Conservation (phyloP, 2,888 invertebrate genomes). For the Petrolisthes manimaculis region DNA sequence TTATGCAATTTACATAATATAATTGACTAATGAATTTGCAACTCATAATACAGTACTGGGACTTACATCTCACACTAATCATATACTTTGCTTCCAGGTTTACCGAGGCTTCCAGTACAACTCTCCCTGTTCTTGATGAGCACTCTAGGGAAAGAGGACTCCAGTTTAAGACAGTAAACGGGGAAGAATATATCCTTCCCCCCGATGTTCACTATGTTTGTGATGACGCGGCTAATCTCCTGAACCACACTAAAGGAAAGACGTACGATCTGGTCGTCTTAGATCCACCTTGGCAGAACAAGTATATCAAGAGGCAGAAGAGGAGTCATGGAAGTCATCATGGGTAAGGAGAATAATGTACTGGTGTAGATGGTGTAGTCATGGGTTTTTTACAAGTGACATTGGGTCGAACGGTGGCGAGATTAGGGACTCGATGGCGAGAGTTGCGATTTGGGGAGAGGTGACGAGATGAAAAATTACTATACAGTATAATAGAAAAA, state of each 20-base stretch:
- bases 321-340: conserved; percentile 74
- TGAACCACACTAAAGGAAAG: conserved; percentile 2
- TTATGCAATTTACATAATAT: too few relatives aligned
- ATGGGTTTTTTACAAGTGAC: too few relatives aligned
- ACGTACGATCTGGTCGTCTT: conserved; percentile 75
- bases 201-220: conserved; percentile 39
- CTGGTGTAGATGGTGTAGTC: too few relatives aligned
- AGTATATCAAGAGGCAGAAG: conserved; percentile 83
- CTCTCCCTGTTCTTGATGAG: conserved; percentile 14
- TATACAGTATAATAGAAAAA: too few relatives aligned
- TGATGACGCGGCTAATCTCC: conserved; percentile 37
- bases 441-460: too few relatives aligned
- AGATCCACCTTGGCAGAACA: conserved; percentile 98
- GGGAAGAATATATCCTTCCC: conserved; percentile 34
- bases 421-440: too few relatives aligned
- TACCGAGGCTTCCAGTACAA: conserved; percentile 14
- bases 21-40: too few relatives aligned
- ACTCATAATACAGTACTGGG: too few relatives aligned
- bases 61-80: too few relatives aligned
- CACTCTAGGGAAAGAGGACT: background rate
- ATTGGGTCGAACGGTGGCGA: too few relatives aligned
- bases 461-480: too few relatives aligned
- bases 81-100: conserved; percentile 28
- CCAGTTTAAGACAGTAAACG: conserved; percentile 7
- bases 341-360: conserved; percentile 72